phyloP scores from a whole-genome alignment of 2,797 vertebrate genomes.

The Gadopsis marmoratus region DNA sequence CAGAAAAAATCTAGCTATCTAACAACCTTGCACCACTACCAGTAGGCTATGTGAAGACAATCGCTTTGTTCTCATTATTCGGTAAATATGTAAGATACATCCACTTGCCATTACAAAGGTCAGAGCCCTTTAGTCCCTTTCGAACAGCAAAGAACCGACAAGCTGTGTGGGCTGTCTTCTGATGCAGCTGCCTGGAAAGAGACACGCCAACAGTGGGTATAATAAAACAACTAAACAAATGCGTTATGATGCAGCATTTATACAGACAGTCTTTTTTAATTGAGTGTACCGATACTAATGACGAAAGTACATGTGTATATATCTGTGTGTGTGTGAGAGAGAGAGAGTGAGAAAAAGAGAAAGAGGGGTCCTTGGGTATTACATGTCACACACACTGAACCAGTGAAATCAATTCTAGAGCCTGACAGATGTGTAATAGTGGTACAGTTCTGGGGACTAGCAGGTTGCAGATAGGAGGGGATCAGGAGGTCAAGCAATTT shows the following conservation, averaged over 20 bases:
- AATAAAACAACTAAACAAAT: neutral
- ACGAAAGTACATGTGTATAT: slow-evolving; percentile 1
- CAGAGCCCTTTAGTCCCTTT: neutral
- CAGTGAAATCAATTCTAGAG: slow-evolving; percentile 54
- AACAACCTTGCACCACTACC: neutral
- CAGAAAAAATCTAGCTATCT: neutral
- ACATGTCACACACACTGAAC: slow-evolving; percentile 41
- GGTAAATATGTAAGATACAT: neutral
- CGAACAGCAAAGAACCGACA: neutral
- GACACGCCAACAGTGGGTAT: neutral
- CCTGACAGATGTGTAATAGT: slow-evolving; percentile 42
- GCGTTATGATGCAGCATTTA: neutral
- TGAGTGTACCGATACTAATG: slow-evolving; percentile 5
- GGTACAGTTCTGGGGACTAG: slow-evolving; percentile 11
- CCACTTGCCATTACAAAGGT: neutral
- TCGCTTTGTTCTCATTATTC: neutral
- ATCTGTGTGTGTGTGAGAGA: neutral
- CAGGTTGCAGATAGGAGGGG: slow-evolving; percentile 40
- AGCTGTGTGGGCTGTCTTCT: neutral
- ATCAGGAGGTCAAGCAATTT: slow-evolving; percentile 61
- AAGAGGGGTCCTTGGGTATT: slow-evolving; percentile 5
- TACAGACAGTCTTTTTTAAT: neutral
- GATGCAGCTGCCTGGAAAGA: neutral
- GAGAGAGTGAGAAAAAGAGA: neutral
- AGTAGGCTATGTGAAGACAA: neutral